Evolutionary conservation across 2,888 invertebrate genomes (phyloP), one percentile per base, ranked within the genome.

Genomic region (Penaeus monodon): DNA sequence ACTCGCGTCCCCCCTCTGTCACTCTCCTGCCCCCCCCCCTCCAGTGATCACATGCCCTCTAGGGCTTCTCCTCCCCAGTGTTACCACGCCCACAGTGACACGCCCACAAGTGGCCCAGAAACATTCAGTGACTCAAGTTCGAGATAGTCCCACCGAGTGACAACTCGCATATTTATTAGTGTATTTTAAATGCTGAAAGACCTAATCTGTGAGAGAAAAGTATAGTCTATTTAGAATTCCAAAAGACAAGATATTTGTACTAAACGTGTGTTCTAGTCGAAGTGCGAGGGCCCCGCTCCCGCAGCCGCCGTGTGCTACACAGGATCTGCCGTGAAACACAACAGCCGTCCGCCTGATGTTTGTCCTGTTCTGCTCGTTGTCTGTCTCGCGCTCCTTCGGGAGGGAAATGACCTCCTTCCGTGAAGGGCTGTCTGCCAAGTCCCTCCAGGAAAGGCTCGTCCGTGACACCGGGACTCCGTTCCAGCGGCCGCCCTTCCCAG

Each of bases 91-190:
- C 73, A 29, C 27, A 73, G 33, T 38, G 27, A 73, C 29, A 22
- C 10, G 33, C 73, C 73, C 73, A 29, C n/a, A 57, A 57, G 57
- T 57, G 57, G 57, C 57, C 17, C 57, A 14, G 17, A 57, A 57
- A 57, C 57, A 22, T 80, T 33, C 80, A 33, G 20, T 29, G 64
- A 63, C 73, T 85, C 33, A 33, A 33, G 33, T 38, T 73, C 27
- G 38, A 38, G 73, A 38, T 76, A 64, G 44, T 76, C 85, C 85
- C 85, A 86, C 85, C 85, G 85, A 65, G 81, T 66, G 33, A 27
- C 57, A 38, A 81, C 85, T 81, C 85, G 76, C 81, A 74, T 86
- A 86, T 81, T 81, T 86, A 86, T 81, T 81, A 80, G 76, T 81
- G 80, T 29, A 65, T 65, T 73, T n/a, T 29, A 81, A 65, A 64